Conservation (phyloP, 2,113 vertebrate genomes). For the Nematolebias whitei region DNA sequence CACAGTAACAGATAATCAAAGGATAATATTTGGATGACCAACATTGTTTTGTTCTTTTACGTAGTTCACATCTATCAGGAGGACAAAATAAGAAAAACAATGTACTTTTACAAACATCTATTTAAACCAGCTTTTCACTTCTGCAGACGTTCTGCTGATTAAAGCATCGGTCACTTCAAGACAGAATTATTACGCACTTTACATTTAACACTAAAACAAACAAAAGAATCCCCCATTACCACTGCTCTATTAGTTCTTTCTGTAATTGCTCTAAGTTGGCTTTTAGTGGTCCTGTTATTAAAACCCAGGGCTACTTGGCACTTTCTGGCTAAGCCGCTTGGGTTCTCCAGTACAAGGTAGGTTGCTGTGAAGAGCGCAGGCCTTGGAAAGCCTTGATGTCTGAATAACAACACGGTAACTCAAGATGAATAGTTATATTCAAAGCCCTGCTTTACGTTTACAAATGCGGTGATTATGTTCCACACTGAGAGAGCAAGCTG, state of each 20-base stretch:
- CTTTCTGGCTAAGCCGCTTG: conserved; percentile 60
- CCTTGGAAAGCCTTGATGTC: conserved; percentile 59
- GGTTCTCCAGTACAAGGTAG: conserved; percentile 39
- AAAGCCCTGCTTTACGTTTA: conserved; percentile 59
- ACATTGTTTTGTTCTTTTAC: no score
- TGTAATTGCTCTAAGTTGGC: conserved; percentile 30
- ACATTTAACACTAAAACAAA: conserved; percentile 25
- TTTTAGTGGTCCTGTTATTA: conserved; percentile 30
- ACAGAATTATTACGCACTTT: neutral
- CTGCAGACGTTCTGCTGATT: neutral
- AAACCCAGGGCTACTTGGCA: conserved; percentile 47
- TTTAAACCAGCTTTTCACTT: no score
- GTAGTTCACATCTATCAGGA: no score
- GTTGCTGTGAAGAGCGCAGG: conserved; percentile 50
- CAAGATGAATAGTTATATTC: conserved; percentile 66
- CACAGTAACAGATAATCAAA: no score
- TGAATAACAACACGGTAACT: conserved; percentile 56
- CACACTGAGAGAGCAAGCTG: conserved; percentile 67
- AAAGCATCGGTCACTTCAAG: neutral
- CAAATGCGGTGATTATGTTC: conserved; percentile 66
- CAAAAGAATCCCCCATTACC: conserved; percentile 33
- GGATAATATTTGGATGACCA: no score
- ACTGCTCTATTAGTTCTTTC: conserved; percentile 35
- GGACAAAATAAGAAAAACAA: no score
- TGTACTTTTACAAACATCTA: no score